Evolutionary conservation across 2,888 invertebrate genomes (phyloP).

Genomic region (Eristalinus sepulchralis): DNA sequence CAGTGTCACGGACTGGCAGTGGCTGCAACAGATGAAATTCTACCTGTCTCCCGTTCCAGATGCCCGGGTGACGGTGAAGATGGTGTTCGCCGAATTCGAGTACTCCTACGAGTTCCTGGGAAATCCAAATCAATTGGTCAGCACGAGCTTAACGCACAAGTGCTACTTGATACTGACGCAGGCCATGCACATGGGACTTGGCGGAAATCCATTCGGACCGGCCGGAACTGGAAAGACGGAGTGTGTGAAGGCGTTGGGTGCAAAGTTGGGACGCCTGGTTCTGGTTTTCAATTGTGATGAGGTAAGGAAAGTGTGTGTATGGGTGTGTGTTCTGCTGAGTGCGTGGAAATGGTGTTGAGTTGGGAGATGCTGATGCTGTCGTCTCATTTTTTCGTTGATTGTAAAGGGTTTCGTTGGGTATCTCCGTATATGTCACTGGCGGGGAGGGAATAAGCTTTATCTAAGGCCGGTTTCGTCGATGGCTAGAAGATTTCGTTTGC

Average conservation of each 20-base stretch:
- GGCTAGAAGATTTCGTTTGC: too few relatives aligned
- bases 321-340: too few relatives aligned
- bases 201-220: conserved; percentile 99
- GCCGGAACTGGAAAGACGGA: conserved; percentile 99
- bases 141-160: conserved; percentile 97
- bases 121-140: conserved; percentile 96
- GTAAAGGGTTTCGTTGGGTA: too few relatives aligned
- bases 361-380: too few relatives aligned
- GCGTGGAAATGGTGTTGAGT: too few relatives aligned
- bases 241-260: conserved; percentile 97
- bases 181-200: conserved; percentile 96
- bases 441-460: too few relatives aligned
- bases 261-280: conserved; percentile 95
- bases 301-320: conserved; percentile 81
- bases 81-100: conserved; percentile 96
- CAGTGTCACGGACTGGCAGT: conserved; percentile 90
- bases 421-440: too few relatives aligned
- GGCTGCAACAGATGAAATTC: conserved; percentile 96
- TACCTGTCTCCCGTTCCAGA: conserved; percentile 83
- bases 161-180: conserved; percentile 98
- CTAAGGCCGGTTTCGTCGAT: too few relatives aligned
- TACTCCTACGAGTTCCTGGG: conserved; percentile 99
- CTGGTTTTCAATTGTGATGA: conserved; percentile 99
- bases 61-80: conserved; percentile 86
- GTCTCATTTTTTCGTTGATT: too few relatives aligned